phyloP scores from a whole-genome alignment of 2,888 invertebrate genomes.

The Phortica magna region DNA sequence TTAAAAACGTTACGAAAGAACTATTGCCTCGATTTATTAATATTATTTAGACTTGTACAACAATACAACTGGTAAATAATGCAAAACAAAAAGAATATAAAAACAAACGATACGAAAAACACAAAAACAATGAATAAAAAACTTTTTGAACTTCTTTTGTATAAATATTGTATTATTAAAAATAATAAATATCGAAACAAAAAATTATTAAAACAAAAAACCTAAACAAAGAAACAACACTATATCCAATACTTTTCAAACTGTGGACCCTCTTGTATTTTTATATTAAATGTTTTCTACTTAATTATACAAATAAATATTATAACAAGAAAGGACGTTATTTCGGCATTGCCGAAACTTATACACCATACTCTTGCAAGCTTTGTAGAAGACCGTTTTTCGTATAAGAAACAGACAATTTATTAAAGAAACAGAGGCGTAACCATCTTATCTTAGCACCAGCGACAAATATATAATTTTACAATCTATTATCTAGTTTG shows the following conservation, averaged over 20 bases:
- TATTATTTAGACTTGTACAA: too few relatives aligned
- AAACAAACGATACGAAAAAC: neutral
- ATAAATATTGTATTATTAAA: slow-evolving; percentile 22
- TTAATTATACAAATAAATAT: slow-evolving; percentile 51
- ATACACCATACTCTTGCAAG: too few relatives aligned
- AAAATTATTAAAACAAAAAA: slow-evolving; percentile 34
- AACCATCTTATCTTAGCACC: too few relatives aligned
- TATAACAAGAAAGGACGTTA: neutral
- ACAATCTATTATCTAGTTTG: too few relatives aligned
- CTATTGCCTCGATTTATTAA: too few relatives aligned
- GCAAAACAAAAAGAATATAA: neutral
- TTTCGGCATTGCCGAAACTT: too few relatives aligned
- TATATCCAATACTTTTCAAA: slow-evolving; percentile 49
- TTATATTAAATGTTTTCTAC: slow-evolving; percentile 64
- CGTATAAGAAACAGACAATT: too few relatives aligned
- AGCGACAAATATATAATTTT: too few relatives aligned
- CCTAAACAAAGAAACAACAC: slow-evolving; percentile 29
- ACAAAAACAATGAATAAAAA: neutral
- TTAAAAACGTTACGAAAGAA: too few relatives aligned
- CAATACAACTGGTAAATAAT: too few relatives aligned
- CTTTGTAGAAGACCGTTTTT: too few relatives aligned
- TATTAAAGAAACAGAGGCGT: too few relatives aligned
- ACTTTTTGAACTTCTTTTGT: neutral
- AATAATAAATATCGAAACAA: slow-evolving; percentile 27
- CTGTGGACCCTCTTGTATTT: slow-evolving; percentile 68